These are phyloP conservation scores for Polydesmus complanatus DNA, from an alignment of 2,888 invertebrate genomes.

Conservation along the genomic window DNA sequence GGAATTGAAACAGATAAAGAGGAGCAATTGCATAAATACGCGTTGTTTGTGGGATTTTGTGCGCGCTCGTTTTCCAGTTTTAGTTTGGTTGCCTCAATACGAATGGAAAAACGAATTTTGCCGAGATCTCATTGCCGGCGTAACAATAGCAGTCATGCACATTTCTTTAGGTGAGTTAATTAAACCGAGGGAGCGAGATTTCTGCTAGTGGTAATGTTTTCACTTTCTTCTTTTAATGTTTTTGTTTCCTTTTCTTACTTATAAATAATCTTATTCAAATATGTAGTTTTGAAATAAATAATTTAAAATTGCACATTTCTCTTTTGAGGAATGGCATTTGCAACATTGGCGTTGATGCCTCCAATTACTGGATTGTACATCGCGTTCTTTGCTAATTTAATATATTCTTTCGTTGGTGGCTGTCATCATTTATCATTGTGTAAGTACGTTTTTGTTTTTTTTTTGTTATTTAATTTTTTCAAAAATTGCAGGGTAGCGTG, in stretches of 20 bases:
- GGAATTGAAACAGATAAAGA: not conserved
- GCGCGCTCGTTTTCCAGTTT: slow-evolving; percentile 3
- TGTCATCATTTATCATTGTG: slow-evolving; percentile 81
- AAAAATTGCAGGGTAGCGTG: not conserved
- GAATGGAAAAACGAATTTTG: slow-evolving; percentile 7
- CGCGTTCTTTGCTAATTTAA: slow-evolving; percentile 78
- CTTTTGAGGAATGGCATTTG: slow-evolving; percentile 39
- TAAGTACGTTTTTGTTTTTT: slow-evolving; percentile 28
- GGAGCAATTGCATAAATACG: not conserved
- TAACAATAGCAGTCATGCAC: slow-evolving; percentile 11
- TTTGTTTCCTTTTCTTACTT: no score
- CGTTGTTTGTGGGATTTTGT: slow-evolving; percentile 5
- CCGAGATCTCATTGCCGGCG: slow-evolving; percentile 10
- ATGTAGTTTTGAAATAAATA: not conserved
- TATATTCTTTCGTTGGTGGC: slow-evolving; percentile 78
- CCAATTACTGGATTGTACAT: slow-evolving; percentile 52
- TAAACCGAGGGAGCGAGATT: no score
- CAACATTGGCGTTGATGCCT: slow-evolving; percentile 36
- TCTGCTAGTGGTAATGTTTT: no score
- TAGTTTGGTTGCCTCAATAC: slow-evolving; percentile 8
- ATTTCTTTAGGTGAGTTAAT: slow-evolving; percentile 6
- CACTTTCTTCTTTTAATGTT: not conserved
- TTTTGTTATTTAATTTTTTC: not conserved
- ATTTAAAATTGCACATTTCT: not conserved
- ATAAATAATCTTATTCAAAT: no score